Evolutionary conservation across 2,797 vertebrate species (phyloP), one percentile per base, ranked within the genome.

Genomic region (Acropternis orthonyx): DNA sequence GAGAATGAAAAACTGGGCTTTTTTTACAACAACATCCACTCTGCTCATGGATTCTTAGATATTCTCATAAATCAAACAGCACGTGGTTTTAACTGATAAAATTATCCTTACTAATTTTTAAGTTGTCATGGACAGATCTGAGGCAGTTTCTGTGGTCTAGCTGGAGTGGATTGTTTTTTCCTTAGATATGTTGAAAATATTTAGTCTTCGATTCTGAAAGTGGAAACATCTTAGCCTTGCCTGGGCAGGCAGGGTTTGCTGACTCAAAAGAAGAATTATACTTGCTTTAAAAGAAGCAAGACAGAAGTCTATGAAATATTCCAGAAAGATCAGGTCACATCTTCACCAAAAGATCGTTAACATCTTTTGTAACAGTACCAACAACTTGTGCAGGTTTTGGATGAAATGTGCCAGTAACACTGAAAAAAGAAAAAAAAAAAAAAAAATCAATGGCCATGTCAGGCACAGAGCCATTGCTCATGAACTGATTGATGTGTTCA

Each of bases 41-140:
- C 22, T 48, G 20, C 4, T 67, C 32, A 44, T 22, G 58, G 69
- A 91, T 85, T 82, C 80, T 89, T 79, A 89, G 69, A 54, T 51
- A 30, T 32, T 82, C 21, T 56, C 86, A 66, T 96, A 96, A 95
- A 91, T 95, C 81, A 90, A 97, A 96, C 74, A 95, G 87, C 95
- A 97, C 91, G 93, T 94, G 95, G 74, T 76, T 96, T 75, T 96
- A 92, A 97, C 86, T 94, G 95, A 96, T 95, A 54, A 95, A 94
- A 93, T 98, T 93, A 97, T 95, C 89, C 89, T 93, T 87, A 94
- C 89, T 97, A 95, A 97, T 98, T 98, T 98, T 96, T 94, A 96
- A 97, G 76, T 78, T 95, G 89, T 93, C 92, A 95, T 68, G 89
- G 63, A 79, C 67, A 94, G 79, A 93, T 80, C 68, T 85, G 81